These are phyloP conservation scores for Choloepus didactylus DNA, from an alignment of 2,797 vertebrate species.

Conservation along the genomic window DNA sequence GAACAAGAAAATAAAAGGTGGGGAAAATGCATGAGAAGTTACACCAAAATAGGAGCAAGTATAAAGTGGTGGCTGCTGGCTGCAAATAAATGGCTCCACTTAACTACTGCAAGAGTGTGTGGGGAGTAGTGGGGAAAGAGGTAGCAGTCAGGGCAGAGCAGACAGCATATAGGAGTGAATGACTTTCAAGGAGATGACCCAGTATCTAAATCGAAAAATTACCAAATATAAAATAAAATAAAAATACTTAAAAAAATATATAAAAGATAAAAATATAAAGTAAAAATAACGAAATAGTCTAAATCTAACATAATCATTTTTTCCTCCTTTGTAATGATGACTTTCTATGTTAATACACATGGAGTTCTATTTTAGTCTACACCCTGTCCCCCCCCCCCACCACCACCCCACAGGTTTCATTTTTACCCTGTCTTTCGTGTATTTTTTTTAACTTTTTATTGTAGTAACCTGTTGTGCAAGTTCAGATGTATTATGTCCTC, in stretches of 20 bases:
- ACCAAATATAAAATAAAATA: background rate
- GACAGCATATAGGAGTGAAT: background rate
- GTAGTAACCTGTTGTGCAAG: too few relatives aligned
- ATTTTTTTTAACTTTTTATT: too few relatives aligned
- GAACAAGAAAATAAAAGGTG: background rate
- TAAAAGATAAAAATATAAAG: background rate
- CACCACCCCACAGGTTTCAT: background rate
- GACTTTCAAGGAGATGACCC: background rate
- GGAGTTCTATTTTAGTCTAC: background rate
- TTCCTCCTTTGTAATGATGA: background rate
- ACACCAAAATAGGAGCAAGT: background rate
- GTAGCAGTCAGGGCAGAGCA: background rate
- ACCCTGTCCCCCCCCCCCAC: too few relatives aligned
- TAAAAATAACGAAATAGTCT: background rate
- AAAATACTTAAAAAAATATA: background rate
- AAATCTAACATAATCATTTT: background rate
- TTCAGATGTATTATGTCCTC: too few relatives aligned
- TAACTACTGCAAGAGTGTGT: background rate
- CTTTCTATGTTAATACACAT: background rate
- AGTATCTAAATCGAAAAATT: constrained; percentile 22
- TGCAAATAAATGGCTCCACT: background rate
- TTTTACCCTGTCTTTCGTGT: background rate
- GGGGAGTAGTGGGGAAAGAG: background rate
- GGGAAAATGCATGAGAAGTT: background rate
- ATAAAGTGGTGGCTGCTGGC: background rate